A percentile compares a stretch with the other conserved stretches of the same genome.
Conservation (phyloP, 2,888 invertebrate genomes). For the Agrypnus murinus region DNA sequence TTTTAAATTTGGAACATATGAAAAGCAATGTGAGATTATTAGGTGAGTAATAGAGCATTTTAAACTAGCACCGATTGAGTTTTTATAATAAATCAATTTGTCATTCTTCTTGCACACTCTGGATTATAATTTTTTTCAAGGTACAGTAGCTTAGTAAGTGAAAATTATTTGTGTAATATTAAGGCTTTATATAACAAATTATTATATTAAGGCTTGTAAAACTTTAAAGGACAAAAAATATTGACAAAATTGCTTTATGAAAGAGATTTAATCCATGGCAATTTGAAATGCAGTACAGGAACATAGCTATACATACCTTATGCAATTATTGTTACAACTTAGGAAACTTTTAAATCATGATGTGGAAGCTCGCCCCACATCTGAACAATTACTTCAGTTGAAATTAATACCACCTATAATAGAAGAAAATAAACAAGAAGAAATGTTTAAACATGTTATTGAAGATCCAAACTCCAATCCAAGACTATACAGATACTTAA, state of each 20-base stretch:
- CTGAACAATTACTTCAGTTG: conserved; percentile 87
- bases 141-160: too few relatives aligned
- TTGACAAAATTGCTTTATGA: too few relatives aligned
- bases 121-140: too few relatives aligned
- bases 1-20: conserved; percentile 68
- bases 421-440: conserved; percentile 89
- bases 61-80: too few relatives aligned
- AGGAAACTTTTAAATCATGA: conserved; percentile 90
- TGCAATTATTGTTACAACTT: too few relatives aligned
- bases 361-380: conserved; percentile 86
- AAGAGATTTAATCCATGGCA: too few relatives aligned
- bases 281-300: too few relatives aligned
- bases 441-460: conserved; percentile 86
- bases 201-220: too few relatives aligned
- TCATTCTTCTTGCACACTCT: too few relatives aligned
- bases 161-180: conserved; percentile 44
- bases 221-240: too few relatives aligned
- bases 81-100: too few relatives aligned
- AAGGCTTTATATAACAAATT: not conserved
- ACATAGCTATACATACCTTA: too few relatives aligned
- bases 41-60: conserved; percentile 3
- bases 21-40: not conserved
- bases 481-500: conserved; percentile 83
- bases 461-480: conserved; percentile 81
- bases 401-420: conserved; percentile 90